Conservation (phyloP, 2,888 invertebrate genomes). For the Drosophila sordidapex region DNA sequence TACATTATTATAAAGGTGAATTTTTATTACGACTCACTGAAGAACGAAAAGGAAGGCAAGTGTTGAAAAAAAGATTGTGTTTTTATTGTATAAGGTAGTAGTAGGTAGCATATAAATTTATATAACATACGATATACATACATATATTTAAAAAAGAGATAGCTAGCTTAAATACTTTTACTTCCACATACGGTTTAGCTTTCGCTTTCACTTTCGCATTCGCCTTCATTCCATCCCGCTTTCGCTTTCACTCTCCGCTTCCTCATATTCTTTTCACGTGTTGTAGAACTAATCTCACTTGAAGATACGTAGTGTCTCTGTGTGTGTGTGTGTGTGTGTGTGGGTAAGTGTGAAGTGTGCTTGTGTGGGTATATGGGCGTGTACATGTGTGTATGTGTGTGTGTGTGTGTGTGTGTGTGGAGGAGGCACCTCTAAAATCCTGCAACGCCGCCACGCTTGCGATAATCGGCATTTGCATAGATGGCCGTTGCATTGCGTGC, state of each 20-base stretch:
- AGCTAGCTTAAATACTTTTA: slow-evolving; percentile 74
- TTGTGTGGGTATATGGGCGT: background rate
- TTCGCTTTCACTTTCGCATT: background rate
- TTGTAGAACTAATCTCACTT: slow-evolving; percentile 62
- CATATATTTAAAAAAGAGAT: slow-evolving; percentile 67
- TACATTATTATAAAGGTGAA: background rate
- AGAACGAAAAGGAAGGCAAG: background rate
- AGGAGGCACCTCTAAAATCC: slow-evolving; percentile 86
- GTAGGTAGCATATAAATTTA: slow-evolving; percentile 76
- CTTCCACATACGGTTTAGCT: slow-evolving; percentile 36
- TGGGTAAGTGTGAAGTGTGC: slow-evolving; percentile 1
- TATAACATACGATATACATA: slow-evolving; percentile 75
- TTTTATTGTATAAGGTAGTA: slow-evolving; percentile 69
- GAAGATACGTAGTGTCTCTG: slow-evolving; percentile 44
- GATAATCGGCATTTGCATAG: slow-evolving; percentile 92
- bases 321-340: slow-evolving; percentile 10
- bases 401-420: background rate
- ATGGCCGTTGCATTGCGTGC: slow-evolving; percentile 88
- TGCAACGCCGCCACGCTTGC: slow-evolving; percentile 92
- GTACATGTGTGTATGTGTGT: background rate
- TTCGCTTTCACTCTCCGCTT: slow-evolving; percentile 3
- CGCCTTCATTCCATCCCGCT: background rate
- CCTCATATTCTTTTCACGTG: background rate
- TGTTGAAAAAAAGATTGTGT: slow-evolving; percentile 38
- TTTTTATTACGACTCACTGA: background rate